Evolutionary conservation across 2,797 vertebrate species (phyloP), one percentile per base, ranked within the genome.

Genomic region (Rhyacichthys aspro): DNA sequence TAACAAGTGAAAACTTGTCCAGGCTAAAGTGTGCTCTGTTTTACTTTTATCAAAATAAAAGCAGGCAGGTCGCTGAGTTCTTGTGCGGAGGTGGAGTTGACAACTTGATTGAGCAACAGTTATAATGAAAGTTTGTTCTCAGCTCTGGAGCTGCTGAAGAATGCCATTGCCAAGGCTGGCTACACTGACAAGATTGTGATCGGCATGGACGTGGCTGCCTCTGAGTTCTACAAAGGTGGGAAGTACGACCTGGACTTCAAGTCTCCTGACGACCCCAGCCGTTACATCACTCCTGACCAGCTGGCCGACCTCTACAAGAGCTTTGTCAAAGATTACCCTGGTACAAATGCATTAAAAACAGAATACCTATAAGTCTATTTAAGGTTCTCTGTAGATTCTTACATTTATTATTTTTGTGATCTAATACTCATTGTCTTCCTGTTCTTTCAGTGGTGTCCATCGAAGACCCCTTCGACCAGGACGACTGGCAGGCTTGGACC

Each of bases 171-270:
- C 65, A 98, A 97, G 75, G 96, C 96, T 0, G 95, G 96, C 43
- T 99, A 98, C 83, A 77, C 94, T 0, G 93, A 98, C 0, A 87
- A 98, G 87, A 87, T 98, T 3, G 95, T 99, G 63, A 97, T 98
- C 1, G 96, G 97, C 59, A 98, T 99, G 97, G 97, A 99, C 1
- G 96, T 98, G 46, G 97, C 97, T 0, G 96, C 97, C 0, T 98
- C 96, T 0, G 96, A 99, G 77, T 98, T 99, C 88, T 96, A 90
- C 85, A 85, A 93, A 0, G 90, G 94, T 0, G 96, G 95, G 10
- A 96, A 96, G 54, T 98, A 99, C 0, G 97, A 99, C 86, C 86
- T 98, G 91, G 96, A 99, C 88, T 99, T 99, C 91, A 99, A 98
- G 91, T 98, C 96, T 10, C 95, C 95, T 0, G 96, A 97, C 16